Percentiles rank a stretch among this genome's conserved stretches.
Evolutionary conservation across 2,888 invertebrate species (phyloP).

Genomic region (Encarsia formosa): DNA sequence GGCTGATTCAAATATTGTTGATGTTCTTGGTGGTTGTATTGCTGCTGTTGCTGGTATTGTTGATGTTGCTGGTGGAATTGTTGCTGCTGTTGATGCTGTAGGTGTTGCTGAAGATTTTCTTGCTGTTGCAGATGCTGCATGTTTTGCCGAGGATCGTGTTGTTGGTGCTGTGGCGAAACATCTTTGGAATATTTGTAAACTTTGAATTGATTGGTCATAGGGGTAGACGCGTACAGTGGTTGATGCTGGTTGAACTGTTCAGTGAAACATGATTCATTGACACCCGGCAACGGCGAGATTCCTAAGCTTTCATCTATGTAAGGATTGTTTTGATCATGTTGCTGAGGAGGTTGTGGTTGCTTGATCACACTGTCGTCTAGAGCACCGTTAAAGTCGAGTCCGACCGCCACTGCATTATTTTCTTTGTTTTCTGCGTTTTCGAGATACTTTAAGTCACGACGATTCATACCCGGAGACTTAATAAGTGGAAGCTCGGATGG

Average conservation of each 20-base stretch:
- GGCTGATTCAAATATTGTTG: constrained; percentile 14
- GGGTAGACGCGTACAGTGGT: constrained; percentile 44
- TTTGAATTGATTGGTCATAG: constrained; percentile 45
- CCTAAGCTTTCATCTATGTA: constrained; percentile 46
- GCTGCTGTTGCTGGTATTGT: not conserved
- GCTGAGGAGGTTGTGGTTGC: constrained; percentile 26
- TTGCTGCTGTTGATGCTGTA: constrained; percentile 3
- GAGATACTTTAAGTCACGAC: constrained; percentile 45
- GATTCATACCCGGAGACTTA: constrained; percentile 47
- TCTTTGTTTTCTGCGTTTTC: constrained; percentile 48
- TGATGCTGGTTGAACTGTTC: constrained; percentile 44
- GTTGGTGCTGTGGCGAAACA: constrained; percentile 5
- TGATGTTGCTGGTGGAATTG: not conserved
- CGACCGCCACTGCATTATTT: constrained; percentile 38
- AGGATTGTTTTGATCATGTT: constrained; percentile 38
- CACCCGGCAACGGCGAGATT: constrained; percentile 38
- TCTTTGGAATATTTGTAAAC: constrained; percentile 31
- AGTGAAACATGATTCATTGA: constrained; percentile 44
- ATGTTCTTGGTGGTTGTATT: not conserved
- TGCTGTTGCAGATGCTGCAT: constrained; percentile 9
- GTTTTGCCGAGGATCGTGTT: constrained; percentile 1
- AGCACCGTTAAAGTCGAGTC: constrained; percentile 41
- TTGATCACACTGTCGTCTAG: constrained; percentile 36
- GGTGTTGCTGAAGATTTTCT: constrained; percentile 11
- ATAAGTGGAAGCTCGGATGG: constrained; percentile 46